Base-by-base conservation (phyloP, 2,797 vertebrate genomes). In the Cryptoprocta ferox region DNA sequence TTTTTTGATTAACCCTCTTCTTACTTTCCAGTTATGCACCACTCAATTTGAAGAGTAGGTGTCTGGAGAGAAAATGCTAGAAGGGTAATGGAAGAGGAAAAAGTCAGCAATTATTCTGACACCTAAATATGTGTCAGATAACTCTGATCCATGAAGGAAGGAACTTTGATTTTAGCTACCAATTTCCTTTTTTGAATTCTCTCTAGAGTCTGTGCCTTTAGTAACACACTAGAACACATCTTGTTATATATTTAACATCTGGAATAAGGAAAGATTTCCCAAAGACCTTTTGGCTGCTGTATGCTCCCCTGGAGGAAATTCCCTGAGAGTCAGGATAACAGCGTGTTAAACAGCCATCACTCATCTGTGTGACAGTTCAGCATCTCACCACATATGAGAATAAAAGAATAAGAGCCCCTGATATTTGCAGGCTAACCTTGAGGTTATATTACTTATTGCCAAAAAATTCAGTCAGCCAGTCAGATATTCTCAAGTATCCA, bases 381-480 rank as follows among this genome's bases (percentile, higher is more conserved):
- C 63, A 24, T 95, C 84, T 97, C 18, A 48, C 37, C 89, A 93
- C 86, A 91, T 90, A 68, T 68, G 71, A 95, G 73, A 90, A 84
- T 71, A 59, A 97, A 97, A 92, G 63, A 81, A 66, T 30, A n/a
- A 92, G 8, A 50, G 71, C 35, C 87, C 63, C 81, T 28, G 4
- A 88, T 50, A 70, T 96, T 93, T 90, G 21, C 68, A 95, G 68
- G 66, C 76, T 97, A 87, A 95, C 3, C 18, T 85, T 45, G 32
- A 26, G 70, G 50, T 93, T 91, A 78, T 14, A 50, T 95, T 75
- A 92, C 84, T 97, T 21, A 15, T 93, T 92, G 84, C 81, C 84
- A 96, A 95, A 97, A 95, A 97, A 75, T 89, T 61, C 63, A 82
- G 12, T 92, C 73, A 94, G 56, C 65, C 53, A 88, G 48, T 75